A percentile compares a stretch with the other conserved stretches of the same genome.
Evolutionary conservation across 2,888 invertebrate species (phyloP).

Genomic region (Nemoura dubitans): DNA sequence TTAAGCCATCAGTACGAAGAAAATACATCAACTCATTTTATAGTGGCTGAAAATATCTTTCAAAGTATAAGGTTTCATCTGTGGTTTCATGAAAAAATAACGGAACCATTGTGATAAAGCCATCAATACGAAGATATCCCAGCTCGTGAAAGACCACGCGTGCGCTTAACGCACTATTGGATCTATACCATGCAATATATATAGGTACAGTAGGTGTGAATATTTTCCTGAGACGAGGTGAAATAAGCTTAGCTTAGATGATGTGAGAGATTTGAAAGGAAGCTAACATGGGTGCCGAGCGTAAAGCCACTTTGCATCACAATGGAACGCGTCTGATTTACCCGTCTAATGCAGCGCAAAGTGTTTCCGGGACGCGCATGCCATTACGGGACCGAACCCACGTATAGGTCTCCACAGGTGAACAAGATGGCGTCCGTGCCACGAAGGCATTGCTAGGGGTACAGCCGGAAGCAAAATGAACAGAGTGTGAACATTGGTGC

Average conservation of each 20-base stretch:
- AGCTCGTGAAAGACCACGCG: not conserved
- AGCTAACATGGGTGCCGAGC: not conserved
- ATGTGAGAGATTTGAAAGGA: conserved; percentile 15
- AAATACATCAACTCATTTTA: not conserved
- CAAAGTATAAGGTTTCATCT: not conserved
- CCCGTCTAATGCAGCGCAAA: conserved; percentile 30
- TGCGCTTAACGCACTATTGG: not conserved
- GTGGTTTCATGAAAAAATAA: not conserved
- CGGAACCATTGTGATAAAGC: not conserved
- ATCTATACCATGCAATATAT: not conserved
- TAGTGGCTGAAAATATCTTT: not conserved
- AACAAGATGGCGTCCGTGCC: not conserved
- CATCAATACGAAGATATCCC: not conserved
- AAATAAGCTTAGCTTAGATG: not conserved
- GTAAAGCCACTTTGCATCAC: conserved; percentile 24
- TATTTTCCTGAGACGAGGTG: not conserved
- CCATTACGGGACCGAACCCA: not conserved
- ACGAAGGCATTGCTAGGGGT: not conserved
- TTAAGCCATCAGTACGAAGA: too few species aligned
- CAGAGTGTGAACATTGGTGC: not conserved
- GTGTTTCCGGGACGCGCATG: conserved; percentile 24
- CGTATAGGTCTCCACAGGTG: not conserved
- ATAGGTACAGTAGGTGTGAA: not conserved
- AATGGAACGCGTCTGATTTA: conserved; percentile 33
- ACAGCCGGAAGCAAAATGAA: not conserved